A percentile compares a stretch with the other conserved stretches of the same genome.
phyloP scores from a whole-genome alignment of 2,888 invertebrate genomes.

The Halictus quadricinctus region DNA sequence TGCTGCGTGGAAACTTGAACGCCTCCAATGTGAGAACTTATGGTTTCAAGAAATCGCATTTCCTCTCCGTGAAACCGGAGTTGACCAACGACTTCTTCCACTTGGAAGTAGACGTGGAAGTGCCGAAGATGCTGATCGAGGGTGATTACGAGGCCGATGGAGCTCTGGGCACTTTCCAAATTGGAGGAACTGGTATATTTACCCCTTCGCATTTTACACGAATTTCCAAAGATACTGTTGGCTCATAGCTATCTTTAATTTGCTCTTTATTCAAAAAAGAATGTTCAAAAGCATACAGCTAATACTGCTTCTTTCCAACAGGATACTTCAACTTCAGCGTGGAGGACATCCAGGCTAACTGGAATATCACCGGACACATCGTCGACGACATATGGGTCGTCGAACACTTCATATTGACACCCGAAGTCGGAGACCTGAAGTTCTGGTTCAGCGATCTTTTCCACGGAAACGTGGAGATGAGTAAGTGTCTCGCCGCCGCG shows the following conservation, averaged over 20 bases:
- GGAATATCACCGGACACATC: conserved; percentile 75
- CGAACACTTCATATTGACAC: conserved; percentile 85
- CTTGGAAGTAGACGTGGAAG: conserved; percentile 85
- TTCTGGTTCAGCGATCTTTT: conserved; percentile 85
- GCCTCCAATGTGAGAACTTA: conserved; percentile 84
- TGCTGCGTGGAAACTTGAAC: conserved; percentile 83
- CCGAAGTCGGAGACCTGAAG: conserved; percentile 86
- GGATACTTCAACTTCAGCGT: conserved; percentile 78
- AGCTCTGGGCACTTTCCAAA: conserved; percentile 85
- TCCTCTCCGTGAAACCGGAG: conserved; percentile 85
- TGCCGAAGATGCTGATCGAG: conserved; percentile 84
- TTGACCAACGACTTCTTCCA: conserved; percentile 84
- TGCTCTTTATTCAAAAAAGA: too few species aligned
- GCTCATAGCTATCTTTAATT: too few species aligned
- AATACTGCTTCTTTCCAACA: conserved; percentile 34
- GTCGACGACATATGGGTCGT: conserved; percentile 77
- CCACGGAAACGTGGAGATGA: conserved; percentile 85
- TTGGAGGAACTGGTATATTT: conserved; percentile 86
- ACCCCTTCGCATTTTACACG: too few species aligned
- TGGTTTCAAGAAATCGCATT: conserved; percentile 84
- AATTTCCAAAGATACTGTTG: too few species aligned
- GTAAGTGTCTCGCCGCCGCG: conserved; percentile 82
- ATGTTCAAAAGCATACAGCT: too few species aligned
- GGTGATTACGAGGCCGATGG: conserved; percentile 87
- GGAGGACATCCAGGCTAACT: conserved; percentile 73